These are phyloP conservation scores for Acanthococcus lagerstroemiae DNA, from an alignment of 2,888 invertebrate species.

Conservation along the genomic window DNA sequence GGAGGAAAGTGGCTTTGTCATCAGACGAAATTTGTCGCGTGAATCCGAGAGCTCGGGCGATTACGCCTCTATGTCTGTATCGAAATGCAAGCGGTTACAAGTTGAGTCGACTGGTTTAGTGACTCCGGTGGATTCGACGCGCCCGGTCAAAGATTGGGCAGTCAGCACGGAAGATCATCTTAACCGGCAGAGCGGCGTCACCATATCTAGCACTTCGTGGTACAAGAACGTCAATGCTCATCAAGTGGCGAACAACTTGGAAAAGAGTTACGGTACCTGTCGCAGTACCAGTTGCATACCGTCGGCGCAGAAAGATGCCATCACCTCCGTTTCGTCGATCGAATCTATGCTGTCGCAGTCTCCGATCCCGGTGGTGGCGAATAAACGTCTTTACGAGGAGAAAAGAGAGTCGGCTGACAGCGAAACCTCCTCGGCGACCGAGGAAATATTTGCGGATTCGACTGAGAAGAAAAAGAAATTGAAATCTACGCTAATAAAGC, in stretches of 20 bases:
- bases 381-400: background rate
- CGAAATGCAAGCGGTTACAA: background rate
- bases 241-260: background rate
- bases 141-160: conserved; percentile 4
- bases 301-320: conserved; percentile 39
- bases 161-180: conserved; percentile 16
- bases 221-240: conserved; percentile 1
- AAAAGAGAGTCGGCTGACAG: conserved; percentile 9
- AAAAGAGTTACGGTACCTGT: conserved; percentile 8
- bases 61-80: background rate
- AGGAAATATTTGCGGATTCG: conserved; percentile 41
- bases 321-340: conserved; percentile 40
- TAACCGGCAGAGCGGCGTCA: background rate
- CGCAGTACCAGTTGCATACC: conserved; percentile 68
- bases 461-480: conserved; percentile 55
- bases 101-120: background rate
- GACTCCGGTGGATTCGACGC: background rate
- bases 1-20: background rate
- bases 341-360: conserved; percentile 67
- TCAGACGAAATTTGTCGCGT: conserved; percentile 1
- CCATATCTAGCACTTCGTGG: background rate
- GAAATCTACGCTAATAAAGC: conserved; percentile 67
- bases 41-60: conserved; percentile 21
- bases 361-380: background rate
- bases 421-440: conserved; percentile 24